Base-by-base conservation (phyloP, 2,888 invertebrate species). In the Drosophila borborema region DNA sequence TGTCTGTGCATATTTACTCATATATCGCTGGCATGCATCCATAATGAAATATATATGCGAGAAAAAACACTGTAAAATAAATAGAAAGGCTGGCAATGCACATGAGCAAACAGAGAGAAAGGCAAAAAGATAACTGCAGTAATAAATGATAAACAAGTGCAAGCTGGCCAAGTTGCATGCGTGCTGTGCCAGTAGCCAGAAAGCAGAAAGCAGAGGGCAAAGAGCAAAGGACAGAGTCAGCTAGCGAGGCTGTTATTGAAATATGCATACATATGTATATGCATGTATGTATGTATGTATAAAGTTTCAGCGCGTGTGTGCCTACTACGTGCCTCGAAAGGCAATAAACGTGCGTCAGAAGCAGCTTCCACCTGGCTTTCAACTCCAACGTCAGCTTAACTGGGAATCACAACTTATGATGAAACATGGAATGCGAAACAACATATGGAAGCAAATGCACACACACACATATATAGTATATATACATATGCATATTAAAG, bases 61-160 rank as follows among this genome's bases (percentile, higher is more conserved):
- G 77, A 76, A 79, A 77, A 75, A 77, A 67, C 38, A 55, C 18
- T 68, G 65, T 69, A 77, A 82, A 77, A 73, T 73, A 81, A 69
- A 71, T 82, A 69, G 62, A 74, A 62, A 46, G 31, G 46, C 18
- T n/a, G 43, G 78, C 72, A 68, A 48, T 72, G 77, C 68, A 73
- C 77, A 72, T 49, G 62, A 72, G 80, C 71, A 85, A 82, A 87
- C 86, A 85, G 51, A 16, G 51, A 45, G 51, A 34, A 40, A 51
- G 48, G 55, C 64, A 72, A 68, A 74, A 68, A 62, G 63, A 80
- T 80, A 74, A 74, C 85, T 85, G 83, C 82, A 82, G 83, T 80
- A 85, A 84, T 84, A 84, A 85, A 84, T 87, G 83, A 87, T 84
- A 84, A 87, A 85, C 88, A 87, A 85, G 86, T 87, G 82, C 86